Percentiles rank a stretch among this genome's conserved stretches.
phyloP scores from a whole-genome alignment of 1,140 invertebrate species.

The Arctopsyche grandis region DNA sequence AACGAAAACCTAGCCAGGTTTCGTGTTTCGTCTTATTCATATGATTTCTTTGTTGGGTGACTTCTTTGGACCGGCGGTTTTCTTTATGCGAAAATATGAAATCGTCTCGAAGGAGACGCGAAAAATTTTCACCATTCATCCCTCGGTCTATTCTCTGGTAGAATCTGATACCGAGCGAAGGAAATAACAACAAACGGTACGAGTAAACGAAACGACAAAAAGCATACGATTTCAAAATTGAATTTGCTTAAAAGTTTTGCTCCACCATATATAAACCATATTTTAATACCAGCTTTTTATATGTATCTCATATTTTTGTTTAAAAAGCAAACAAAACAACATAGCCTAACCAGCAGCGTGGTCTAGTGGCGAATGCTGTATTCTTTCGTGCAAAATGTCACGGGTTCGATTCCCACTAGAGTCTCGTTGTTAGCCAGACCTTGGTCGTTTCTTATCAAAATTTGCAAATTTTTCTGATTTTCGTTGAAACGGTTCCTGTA shows the following conservation, averaged over 20 bases:
- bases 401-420: too few relatives aligned
- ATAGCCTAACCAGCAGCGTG: too few relatives aligned
- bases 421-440: too few relatives aligned
- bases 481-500: too few relatives aligned
- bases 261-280: neutral
- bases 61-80: neutral
- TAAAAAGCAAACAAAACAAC: too few relatives aligned
- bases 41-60: constrained; percentile 28
- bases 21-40: constrained; percentile 24
- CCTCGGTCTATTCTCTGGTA: too few relatives aligned
- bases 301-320: neutral
- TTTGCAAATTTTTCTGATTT: too few relatives aligned
- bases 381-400: too few relatives aligned
- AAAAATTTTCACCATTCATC: neutral
- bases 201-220: neutral
- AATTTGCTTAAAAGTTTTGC: neutral
- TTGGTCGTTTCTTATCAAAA: too few relatives aligned
- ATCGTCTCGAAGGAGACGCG: constrained; percentile 18
- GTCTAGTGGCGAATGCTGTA: too few relatives aligned
- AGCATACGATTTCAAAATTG: neutral
- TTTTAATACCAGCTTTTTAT: neutral
- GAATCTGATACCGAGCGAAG: too few relatives aligned
- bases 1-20: neutral
- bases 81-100: constrained; percentile 31
- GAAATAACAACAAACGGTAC: neutral